Evolutionary conservation across 1,140 invertebrate genomes (phyloP), one percentile per base, ranked within the genome.

Genomic region (Popillia japonica): DNA sequence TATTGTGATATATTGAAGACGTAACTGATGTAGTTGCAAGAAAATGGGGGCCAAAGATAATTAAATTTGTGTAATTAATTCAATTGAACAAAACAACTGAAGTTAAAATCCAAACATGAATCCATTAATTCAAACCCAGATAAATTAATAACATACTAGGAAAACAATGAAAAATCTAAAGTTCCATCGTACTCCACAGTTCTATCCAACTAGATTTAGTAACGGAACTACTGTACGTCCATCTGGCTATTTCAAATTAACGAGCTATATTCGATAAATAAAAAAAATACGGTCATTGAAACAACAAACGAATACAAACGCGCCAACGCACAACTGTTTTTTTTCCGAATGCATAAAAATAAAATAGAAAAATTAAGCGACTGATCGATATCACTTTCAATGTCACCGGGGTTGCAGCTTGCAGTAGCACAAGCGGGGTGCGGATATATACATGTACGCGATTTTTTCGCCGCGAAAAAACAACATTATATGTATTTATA

Each of bases 361-460:
- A 68, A 68, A 68, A 68, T 68, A 68, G 22, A 68, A 61, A 68
- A 68, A 68, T 68, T 68, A 68, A 68, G 61, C 61, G 61, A 14
- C 61, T 68, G 61, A 68, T 68, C 61, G 61, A 68, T 68, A 68
- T 68, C 61, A 68, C 61, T 68, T 68, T 68, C 61, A 68, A 68
- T 68, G 61, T 68, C 61, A 68, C 61, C 22, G 20, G 22, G 61
- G 17, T 27, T 68, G 61, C 61, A 68, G 27, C 61, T 68, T 68
- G 61, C 61, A 68, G 6, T 9, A 11, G 22, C 22, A 48, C 44
- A 34, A 17, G 22, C 61, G 3, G 20, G 27, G 61, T n/a, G n/a
- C 27, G 27, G 27, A 34, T 34, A 34, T 2, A 34, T 34, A 34
- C 27, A 34, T 27, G 6, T 68, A 3, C 59, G 59, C 11, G n/a